Evolutionary conservation across 2,888 invertebrate genomes (phyloP).

Genomic region (Unio delphinus): DNA sequence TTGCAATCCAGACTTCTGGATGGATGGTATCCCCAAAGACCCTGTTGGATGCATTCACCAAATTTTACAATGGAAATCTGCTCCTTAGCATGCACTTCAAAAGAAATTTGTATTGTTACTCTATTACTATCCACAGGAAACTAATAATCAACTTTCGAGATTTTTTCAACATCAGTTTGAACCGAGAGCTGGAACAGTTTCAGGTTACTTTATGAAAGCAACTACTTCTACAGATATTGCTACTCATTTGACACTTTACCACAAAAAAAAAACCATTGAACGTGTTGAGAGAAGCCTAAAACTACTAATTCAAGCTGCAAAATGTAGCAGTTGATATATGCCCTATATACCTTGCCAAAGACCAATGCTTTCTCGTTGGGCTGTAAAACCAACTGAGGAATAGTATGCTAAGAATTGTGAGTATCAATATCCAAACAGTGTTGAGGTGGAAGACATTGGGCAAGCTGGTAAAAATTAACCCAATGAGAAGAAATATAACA

Average conservation of each 20-base stretch:
- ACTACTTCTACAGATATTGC: slow-evolving; percentile 22
- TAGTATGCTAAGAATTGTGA: slow-evolving; percentile 55
- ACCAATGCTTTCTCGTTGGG: slow-evolving; percentile 36
- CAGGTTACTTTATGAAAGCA: slow-evolving; percentile 30
- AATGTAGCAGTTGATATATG: slow-evolving; percentile 18
- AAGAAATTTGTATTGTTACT: slow-evolving; percentile 28
- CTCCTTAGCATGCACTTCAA: slow-evolving; percentile 32
- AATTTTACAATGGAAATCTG: slow-evolving; percentile 20
- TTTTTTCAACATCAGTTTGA: slow-evolving; percentile 41
- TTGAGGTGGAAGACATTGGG: slow-evolving; percentile 40
- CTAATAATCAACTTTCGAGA: slow-evolving; percentile 26
- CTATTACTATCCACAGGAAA: slow-evolving; percentile 29
- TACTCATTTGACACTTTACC: slow-evolving; percentile 32
- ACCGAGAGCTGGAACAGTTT: slow-evolving; percentile 31
- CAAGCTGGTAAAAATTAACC: slow-evolving; percentile 20
- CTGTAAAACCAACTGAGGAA: slow-evolving; percentile 42
- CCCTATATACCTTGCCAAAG: slow-evolving; percentile 9
- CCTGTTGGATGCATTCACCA: slow-evolving; percentile 24
- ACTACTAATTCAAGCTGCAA: slow-evolving; percentile 23
- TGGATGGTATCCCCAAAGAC: slow-evolving; percentile 28
- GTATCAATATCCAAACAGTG: slow-evolving; percentile 54
- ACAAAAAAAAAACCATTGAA: slow-evolving; percentile 28
- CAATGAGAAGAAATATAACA: no score
- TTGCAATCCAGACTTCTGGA: slow-evolving; percentile 27
- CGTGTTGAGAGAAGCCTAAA: slow-evolving; percentile 36